phyloP scores from a whole-genome alignment of 2,797 vertebrate species.

The Champsocephalus gunnari region DNA sequence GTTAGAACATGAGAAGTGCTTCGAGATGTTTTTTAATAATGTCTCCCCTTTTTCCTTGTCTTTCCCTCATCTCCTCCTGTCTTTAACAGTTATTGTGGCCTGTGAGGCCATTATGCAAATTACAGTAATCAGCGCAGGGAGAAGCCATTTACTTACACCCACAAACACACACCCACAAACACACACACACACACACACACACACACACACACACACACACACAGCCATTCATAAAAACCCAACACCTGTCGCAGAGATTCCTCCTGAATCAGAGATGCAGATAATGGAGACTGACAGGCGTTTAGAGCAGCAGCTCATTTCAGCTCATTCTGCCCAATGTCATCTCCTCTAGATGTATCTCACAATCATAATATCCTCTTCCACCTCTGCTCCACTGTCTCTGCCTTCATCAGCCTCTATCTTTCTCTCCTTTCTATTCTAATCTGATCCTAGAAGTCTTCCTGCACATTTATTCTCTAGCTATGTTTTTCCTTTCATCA shows the following conservation, averaged over 20 bases:
- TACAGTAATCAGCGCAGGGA: conserved; percentile 44
- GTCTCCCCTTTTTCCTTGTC: neutral
- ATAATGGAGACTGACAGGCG: conserved; percentile 31
- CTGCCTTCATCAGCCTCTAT: neutral
- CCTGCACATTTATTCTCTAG: neutral
- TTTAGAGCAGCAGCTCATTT: neutral
- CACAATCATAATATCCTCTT: neutral
- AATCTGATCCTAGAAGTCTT: neutral
- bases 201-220: conserved; percentile 53
- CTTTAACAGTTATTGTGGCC: conserved; percentile 31
- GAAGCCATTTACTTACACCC: conserved; percentile 26
- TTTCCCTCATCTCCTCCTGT: neutral
- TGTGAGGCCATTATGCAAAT: conserved; percentile 70
- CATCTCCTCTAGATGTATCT: conserved; percentile 1
- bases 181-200: conserved; percentile 42
- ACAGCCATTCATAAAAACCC: conserved; percentile 56
- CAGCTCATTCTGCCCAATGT: conserved; percentile 19
- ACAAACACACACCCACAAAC: conserved; percentile 38
- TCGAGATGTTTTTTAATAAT: neutral
- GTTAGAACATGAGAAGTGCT: neutral
- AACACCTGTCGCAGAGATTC: conserved; percentile 57
- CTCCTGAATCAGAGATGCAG: conserved; percentile 44
- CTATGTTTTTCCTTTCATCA: neutral
- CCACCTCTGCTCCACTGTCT: neutral
- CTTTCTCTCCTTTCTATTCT: neutral